Evolutionary conservation across 2,113 vertebrate genomes (phyloP).

Genomic region (Oreotrochilus melanogaster): DNA sequence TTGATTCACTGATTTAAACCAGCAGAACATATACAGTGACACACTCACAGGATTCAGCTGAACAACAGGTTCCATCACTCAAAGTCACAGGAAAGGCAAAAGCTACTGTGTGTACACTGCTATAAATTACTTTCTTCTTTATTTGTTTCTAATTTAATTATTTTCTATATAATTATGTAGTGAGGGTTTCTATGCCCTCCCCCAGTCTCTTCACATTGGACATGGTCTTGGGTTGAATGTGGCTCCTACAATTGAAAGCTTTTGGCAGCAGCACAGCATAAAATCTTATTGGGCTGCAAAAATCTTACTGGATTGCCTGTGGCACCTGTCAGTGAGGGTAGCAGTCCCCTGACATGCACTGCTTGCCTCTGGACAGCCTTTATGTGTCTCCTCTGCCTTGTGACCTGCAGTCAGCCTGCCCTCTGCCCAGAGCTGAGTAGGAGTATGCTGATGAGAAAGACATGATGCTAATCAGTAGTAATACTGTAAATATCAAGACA

Average conservation of each 20-base stretch:
- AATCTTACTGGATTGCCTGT: neutral
- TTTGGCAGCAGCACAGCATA: neutral
- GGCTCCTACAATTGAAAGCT: neutral
- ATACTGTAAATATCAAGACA: neutral
- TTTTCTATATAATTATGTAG: neutral
- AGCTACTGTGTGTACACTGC: neutral
- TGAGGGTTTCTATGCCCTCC: neutral
- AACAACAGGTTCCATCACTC: neutral
- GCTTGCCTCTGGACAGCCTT: neutral
- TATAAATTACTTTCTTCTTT: neutral
- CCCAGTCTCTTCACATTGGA: neutral
- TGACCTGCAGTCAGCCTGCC: neutral
- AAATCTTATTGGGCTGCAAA: neutral
- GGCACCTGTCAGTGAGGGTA: neutral
- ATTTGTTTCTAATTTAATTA: neutral
- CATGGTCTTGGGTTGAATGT: neutral
- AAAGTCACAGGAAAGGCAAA: neutral
- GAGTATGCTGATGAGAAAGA: neutral
- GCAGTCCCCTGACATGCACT: neutral
- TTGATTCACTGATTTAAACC: neutral
- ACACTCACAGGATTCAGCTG: accelerated
- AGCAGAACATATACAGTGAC: neutral
- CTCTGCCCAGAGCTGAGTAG: neutral
- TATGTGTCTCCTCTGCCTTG: neutral
- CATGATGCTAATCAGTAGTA: neutral